Evolutionary conservation across 2,888 invertebrate genomes (phyloP), one percentile per base, ranked within the genome.

Genomic region (Thereva nobilitata): DNA sequence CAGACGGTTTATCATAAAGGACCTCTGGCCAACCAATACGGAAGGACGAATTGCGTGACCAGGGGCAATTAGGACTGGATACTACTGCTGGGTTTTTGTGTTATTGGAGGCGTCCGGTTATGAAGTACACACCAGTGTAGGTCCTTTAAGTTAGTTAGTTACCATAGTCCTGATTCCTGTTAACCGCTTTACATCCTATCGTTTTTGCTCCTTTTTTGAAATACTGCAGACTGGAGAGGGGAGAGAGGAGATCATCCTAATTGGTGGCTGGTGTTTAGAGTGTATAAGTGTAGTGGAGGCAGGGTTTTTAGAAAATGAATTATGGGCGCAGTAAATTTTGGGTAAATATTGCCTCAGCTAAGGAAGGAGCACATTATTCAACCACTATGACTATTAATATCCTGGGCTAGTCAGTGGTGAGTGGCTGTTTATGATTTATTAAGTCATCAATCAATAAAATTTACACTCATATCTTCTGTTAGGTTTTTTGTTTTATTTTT

Each of bases 1-100:
- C 69, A 69, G 69, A 64, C 69, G 69, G 69, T 69, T 69, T 67
- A 69, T 69, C 69, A 69, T 69, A 67, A 64, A 67, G 53, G 47
- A 45, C 38, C 40, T 53, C 40, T 10, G 23, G 23, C 6, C 8
- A 8, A 52, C 49, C 41, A 49, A 65, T 40, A 9, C 47, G 56
- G 55, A 65, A 56, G 50, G 55, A n/a, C 35, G 23, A 55, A 47
- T 69, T 64, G 66, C 69, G 67, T 69, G 69, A 52, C 44, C 59
- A 38, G 53, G 41, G 45, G 64, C 66, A 69, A 69, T 69, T 69
- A 69, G 54, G 34, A 4, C 41, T 34, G 47, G 59, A 64, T 64
- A 44, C 63, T 34, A 53, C 23, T 23, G 23, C 23, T 23, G 23
- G 23, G 23, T 23, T 23, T 23, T 23, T 23, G 64, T 63, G 64